phyloP scores from a whole-genome alignment of 2,888 invertebrate genomes.

The Aproaerema taeniolella region DNA sequence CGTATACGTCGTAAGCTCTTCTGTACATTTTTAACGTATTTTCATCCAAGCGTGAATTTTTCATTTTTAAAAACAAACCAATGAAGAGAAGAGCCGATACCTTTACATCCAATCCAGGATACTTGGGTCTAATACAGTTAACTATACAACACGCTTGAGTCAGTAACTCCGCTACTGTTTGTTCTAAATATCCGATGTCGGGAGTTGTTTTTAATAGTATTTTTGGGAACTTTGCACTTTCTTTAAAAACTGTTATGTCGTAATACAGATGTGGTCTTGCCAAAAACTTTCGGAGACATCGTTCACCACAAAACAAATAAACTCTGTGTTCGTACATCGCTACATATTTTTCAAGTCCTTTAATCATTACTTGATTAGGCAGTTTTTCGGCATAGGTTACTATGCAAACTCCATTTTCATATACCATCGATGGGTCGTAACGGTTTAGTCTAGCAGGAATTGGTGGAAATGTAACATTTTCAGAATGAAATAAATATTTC shows the following conservation, averaged over 20 bases:
- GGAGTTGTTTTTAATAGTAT: slow-evolving; percentile 70
- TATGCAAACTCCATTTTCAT: slow-evolving; percentile 77
- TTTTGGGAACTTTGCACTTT: slow-evolving; percentile 45
- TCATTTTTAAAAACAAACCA: slow-evolving; percentile 75
- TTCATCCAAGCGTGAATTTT: slow-evolving; percentile 50
- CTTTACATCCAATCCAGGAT: slow-evolving; percentile 72
- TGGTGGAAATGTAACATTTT: slow-evolving; percentile 55
- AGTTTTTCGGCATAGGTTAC: slow-evolving; percentile 78
- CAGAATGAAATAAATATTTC: slow-evolving; percentile 36
- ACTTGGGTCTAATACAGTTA: slow-evolving; percentile 74
- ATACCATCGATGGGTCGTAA: slow-evolving; percentile 51
- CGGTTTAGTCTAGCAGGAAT: slow-evolving; percentile 65
- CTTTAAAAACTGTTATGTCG: slow-evolving; percentile 58
- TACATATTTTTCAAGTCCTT: slow-evolving; percentile 62
- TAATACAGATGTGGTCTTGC: slow-evolving; percentile 66
- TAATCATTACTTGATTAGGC: slow-evolving; percentile 57
- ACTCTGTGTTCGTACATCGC: slow-evolving; percentile 64
- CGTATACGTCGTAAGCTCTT: slow-evolving; percentile 46
- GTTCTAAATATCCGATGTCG: slow-evolving; percentile 78
- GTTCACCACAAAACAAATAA: slow-evolving; percentile 74
- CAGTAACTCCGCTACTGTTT: slow-evolving; percentile 72
- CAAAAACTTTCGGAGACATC: slow-evolving; percentile 74
- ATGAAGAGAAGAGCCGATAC: slow-evolving; percentile 74
- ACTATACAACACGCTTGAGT: slow-evolving; percentile 73
- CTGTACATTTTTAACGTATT: slow-evolving; percentile 41